phyloP scores from a whole-genome alignment of 2,113 vertebrate species.

The Stegastes partitus region DNA sequence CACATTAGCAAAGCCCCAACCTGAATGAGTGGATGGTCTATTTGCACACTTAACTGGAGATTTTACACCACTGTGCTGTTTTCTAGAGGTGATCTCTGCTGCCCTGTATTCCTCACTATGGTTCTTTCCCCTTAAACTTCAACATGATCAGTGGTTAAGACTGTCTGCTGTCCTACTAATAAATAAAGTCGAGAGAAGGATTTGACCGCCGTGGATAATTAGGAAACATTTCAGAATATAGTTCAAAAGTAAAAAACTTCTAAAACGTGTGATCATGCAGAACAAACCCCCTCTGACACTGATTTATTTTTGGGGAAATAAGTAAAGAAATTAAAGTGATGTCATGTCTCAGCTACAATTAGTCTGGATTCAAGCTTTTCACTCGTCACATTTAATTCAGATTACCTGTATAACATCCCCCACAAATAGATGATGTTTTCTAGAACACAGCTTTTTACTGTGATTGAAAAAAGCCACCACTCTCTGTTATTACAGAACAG shows the following conservation, averaged over 20 bases:
- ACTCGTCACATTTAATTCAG: not conserved
- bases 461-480: not conserved
- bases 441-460: not conserved
- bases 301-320: not conserved
- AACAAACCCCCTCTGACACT: not conserved
- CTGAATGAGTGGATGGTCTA: slow-evolving; percentile 7
- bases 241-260: too few relatives aligned
- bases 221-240: too few relatives aligned
- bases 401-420: not conserved
- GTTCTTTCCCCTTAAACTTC: not conserved
- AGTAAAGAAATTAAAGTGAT: too few relatives aligned
- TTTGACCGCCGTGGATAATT: too few relatives aligned
- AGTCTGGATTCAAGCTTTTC: not conserved
- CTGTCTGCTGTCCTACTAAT: too few relatives aligned
- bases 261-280: too few relatives aligned
- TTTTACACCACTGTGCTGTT: slow-evolving; percentile 25
- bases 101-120: slow-evolving; percentile 34
- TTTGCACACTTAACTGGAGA: slow-evolving; percentile 35
- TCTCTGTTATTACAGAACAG: slow-evolving; percentile 7
- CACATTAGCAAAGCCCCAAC: not conserved
- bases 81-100: slow-evolving; percentile 52
- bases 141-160: not conserved
- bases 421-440: not conserved
- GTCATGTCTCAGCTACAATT: too few relatives aligned
- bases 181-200: too few relatives aligned